phyloP scores from a whole-genome alignment of 2,888 invertebrate species.

The Griposia aprilina region DNA sequence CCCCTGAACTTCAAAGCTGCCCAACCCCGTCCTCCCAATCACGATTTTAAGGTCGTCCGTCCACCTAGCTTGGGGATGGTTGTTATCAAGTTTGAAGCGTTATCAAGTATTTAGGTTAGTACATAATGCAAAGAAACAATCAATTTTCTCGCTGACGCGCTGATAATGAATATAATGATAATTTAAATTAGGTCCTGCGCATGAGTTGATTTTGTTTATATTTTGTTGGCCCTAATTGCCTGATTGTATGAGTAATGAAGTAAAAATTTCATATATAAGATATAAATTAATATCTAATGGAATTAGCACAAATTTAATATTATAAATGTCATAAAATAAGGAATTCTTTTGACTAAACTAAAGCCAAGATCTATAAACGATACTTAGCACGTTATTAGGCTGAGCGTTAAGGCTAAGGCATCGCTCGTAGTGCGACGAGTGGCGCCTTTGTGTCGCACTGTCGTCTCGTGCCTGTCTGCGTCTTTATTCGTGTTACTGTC shows the following conservation, averaged over 20 bases:
- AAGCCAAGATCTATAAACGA: not conserved
- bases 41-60: not conserved
- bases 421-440: too few relatives aligned
- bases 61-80: not conserved
- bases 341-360: not conserved
- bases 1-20: not conserved
- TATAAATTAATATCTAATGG: not conserved
- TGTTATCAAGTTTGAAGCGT: too few relatives aligned
- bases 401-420: too few relatives aligned
- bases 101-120: slow-evolving; percentile 29
- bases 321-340: not conserved
- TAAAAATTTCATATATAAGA: not conserved
- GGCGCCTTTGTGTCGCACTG: too few relatives aligned
- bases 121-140: slow-evolving; percentile 23
- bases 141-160: slow-evolving; percentile 31
- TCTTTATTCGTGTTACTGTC: not conserved
- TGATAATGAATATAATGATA: slow-evolving; percentile 40
- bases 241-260: slow-evolving; percentile 9
- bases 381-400: not conserved
- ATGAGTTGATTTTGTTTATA: slow-evolving; percentile 43
- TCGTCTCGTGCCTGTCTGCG: too few relatives aligned
- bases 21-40: not conserved
- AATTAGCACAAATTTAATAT: not conserved
- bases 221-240: slow-evolving; percentile 45
- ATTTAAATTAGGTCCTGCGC: slow-evolving; percentile 44